These are phyloP conservation scores for Tympanuchus pallidicinctus DNA, from an alignment of 2,113 vertebrate genomes.

Conservation along the genomic window DNA sequence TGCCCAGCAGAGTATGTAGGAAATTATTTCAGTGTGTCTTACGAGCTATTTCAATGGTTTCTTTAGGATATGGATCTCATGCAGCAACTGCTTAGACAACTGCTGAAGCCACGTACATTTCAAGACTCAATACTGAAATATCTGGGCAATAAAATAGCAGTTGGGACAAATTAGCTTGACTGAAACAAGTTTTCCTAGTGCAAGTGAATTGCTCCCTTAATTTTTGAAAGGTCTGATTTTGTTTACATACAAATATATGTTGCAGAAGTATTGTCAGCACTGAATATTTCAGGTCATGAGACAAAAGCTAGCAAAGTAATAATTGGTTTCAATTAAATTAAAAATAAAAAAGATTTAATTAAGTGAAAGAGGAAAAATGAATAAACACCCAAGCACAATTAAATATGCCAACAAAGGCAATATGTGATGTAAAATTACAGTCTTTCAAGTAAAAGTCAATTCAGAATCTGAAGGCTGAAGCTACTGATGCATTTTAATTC, in stretches of 20 bases:
- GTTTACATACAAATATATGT: background rate
- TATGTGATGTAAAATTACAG: background rate
- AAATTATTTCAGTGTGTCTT: background rate
- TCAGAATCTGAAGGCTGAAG: background rate
- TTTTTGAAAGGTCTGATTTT: background rate
- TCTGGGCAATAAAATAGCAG: slow-evolving; percentile 10
- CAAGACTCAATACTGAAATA: slow-evolving; percentile 19
- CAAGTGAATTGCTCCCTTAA: background rate
- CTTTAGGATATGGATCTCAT: slow-evolving; percentile 28
- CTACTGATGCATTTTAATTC: background rate
- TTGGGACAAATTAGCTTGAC: background rate
- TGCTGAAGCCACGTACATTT: slow-evolving; percentile 26
- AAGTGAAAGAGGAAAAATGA: background rate
- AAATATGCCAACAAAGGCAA: background rate
- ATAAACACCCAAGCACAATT: background rate
- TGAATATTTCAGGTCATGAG: background rate
- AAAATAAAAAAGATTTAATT: background rate
- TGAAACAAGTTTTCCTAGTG: background rate
- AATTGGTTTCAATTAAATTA: background rate
- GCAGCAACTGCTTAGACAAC: slow-evolving; percentile 44
- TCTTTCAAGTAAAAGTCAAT: background rate
- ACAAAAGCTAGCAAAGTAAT: background rate
- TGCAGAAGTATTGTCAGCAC: background rate
- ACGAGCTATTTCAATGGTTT: slow-evolving; percentile 47
- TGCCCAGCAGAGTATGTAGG: background rate